Conservation (phyloP, 2,888 invertebrate genomes). For the Drosophila paranaensis region DNA sequence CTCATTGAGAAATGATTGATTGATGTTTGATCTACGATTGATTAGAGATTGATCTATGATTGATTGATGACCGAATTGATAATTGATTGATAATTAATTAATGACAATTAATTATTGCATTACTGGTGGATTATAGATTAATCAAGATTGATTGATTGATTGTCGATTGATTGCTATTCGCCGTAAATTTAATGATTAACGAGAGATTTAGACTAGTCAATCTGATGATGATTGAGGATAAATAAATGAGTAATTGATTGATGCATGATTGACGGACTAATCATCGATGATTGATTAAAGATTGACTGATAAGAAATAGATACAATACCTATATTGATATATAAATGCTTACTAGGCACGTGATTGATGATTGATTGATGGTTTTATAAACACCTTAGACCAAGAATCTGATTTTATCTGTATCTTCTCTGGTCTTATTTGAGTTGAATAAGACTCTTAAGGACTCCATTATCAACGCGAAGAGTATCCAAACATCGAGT, state of each 20-base stretch:
- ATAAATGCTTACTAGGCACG: neutral
- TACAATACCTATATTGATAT: too few relatives aligned
- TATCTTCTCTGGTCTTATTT: neutral
- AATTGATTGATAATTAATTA: too few relatives aligned
- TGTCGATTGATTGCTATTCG: neutral
- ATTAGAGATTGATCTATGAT: too few relatives aligned
- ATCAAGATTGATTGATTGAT: neutral
- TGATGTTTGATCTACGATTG: too few relatives aligned
- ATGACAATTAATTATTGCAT: too few relatives aligned
- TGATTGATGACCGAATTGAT: too few relatives aligned
- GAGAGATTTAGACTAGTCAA: too few relatives aligned
- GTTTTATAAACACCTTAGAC: neutral
- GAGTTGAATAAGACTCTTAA: too few relatives aligned
- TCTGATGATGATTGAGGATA: too few relatives aligned
- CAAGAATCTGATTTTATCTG: neutral
- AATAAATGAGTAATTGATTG: neutral
- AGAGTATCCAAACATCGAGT: constrained; percentile 18
- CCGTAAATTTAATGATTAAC: too few relatives aligned
- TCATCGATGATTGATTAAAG: neutral
- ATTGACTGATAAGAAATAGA: neutral
- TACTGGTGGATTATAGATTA: neutral
- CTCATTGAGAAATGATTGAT: too few relatives aligned
- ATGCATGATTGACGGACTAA: neutral
- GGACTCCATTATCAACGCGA: too few relatives aligned
- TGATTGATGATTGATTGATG: neutral